Evolutionary conservation across 2,113 vertebrate genomes (phyloP).

Genomic region (Pardalotus punctatus): DNA sequence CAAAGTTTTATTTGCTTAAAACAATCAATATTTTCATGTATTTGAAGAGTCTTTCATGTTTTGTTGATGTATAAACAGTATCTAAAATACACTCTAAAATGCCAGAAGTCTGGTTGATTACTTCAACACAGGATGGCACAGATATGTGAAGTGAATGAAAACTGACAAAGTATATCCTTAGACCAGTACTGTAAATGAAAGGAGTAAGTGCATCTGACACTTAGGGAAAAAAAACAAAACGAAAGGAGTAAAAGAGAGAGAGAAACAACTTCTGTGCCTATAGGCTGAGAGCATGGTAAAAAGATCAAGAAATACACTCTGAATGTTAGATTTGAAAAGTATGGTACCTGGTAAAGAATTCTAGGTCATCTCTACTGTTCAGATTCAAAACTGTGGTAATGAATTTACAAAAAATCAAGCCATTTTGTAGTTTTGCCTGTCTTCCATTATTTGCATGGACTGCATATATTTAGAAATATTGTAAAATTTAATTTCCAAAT

Average conservation of each 20-base stretch:
- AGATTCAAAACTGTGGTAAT: not conserved
- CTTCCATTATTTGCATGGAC: not conserved
- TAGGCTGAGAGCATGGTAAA: not conserved
- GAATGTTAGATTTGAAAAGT: not conserved
- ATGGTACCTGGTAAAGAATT: not conserved
- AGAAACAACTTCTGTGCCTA: not conserved
- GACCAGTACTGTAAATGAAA: not conserved
- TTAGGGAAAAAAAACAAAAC: accelerated
- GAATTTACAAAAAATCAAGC: not conserved
- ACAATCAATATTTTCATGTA: not conserved
- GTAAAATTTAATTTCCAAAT: not conserved
- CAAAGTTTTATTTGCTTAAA: not conserved
- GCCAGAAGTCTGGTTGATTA: not conserved
- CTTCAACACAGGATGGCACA: not conserved
- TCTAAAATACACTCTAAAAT: not conserved
- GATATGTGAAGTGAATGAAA: not conserved
- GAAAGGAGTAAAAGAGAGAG: too few relatives aligned
- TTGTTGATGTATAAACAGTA: not conserved
- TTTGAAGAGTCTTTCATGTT: not conserved
- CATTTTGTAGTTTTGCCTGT: not conserved
- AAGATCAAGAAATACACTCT: not conserved
- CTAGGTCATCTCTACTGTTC: not conserved
- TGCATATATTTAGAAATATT: not conserved
- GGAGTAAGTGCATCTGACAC: not conserved
- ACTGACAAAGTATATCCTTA: not conserved